Base-by-base conservation (phyloP, 23 tunicate species). In the Halocynthia roretzi region DNA sequence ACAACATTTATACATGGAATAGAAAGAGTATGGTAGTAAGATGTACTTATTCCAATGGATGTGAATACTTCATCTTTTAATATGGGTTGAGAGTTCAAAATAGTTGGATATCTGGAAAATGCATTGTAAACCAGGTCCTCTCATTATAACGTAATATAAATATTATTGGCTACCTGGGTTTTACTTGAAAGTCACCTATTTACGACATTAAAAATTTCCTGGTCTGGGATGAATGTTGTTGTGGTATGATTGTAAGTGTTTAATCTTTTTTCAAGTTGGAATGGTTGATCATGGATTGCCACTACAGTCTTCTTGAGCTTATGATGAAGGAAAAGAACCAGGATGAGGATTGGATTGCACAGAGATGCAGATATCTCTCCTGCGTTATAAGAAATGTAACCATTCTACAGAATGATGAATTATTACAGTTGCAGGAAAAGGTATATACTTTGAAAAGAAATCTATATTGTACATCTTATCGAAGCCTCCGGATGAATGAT, bases 351-450 rank as follows among this genome's bases (percentile, higher is more conserved):
- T 83, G 85, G 86, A 85, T 85, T 21, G 77, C 85, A 44, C 90
- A 90, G 56, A 52, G 97, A 68, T 85, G 97, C 62, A 75, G 76
- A 48, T 90, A 90, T 58, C 67, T 90, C 54, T 85, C 89, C 19
- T 83, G 86, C 6, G 68, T 92, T 82, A 82, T 86, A 7, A 61
- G 98, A 10, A 75, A 86, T 48, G 64, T 81, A 50, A 86, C 92
- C 7, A 86, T 86, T 6, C 84, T 84, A 31, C 63, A 77, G 17
- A 80, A 86, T 19, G 78, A 79, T 15, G 74, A 82, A 57, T 64
- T 92, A 61, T 63, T 92, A 18, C 69, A 81, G 63, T 63, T 92
- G 57, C 98, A 92, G 73, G 92, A 86, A 78, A 86, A 92, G 82
- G 98, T 86, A 48, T 21, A 10, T 78, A 50, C 1, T 22, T 21